Percentiles rank a stretch among this genome's conserved stretches.
Evolutionary conservation across 2,797 vertebrate genomes (phyloP).

Genomic region (Hippocampus kuda): DNA sequence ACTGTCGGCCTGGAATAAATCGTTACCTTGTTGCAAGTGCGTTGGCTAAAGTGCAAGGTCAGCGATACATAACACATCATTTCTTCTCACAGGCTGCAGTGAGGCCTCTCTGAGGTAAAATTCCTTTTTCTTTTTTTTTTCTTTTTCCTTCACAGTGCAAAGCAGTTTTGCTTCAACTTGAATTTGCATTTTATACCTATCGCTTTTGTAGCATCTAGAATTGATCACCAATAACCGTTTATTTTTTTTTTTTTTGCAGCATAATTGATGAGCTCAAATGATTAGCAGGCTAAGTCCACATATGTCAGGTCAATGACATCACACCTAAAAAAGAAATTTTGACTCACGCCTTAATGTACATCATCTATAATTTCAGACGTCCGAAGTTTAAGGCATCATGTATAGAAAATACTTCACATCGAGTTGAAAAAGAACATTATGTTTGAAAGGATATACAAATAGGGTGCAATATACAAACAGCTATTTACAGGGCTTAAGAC

Average conservation of each 20-base stretch:
- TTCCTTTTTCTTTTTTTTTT: neutral
- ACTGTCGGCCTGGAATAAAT: neutral
- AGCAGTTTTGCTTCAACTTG: neutral
- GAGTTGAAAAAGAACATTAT: neutral
- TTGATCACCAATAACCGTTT: too few species aligned
- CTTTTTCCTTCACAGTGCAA: neutral
- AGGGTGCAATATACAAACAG: neutral
- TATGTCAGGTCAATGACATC: neutral
- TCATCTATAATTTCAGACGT: neutral
- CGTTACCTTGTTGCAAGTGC: neutral
- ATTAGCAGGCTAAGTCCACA: neutral
- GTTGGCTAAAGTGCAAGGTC: conserved; percentile 5
- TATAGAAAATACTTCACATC: neutral
- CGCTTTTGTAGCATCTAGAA: neutral
- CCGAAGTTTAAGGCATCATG: neutral
- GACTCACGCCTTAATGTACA: neutral
- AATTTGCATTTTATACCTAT: neutral
- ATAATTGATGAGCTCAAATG: neutral
- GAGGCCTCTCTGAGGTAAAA: neutral
- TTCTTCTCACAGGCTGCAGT: neutral
- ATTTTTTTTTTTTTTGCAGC: neutral
- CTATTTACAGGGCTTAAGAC: conserved; percentile 1
- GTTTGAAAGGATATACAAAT: neutral
- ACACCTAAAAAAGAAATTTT: neutral
- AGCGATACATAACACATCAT: neutral